Percentiles rank a stretch among this genome's conserved stretches.
Conservation (phyloP, 2,888 invertebrate genomes). For the Petrophora chlorosata region DNA sequence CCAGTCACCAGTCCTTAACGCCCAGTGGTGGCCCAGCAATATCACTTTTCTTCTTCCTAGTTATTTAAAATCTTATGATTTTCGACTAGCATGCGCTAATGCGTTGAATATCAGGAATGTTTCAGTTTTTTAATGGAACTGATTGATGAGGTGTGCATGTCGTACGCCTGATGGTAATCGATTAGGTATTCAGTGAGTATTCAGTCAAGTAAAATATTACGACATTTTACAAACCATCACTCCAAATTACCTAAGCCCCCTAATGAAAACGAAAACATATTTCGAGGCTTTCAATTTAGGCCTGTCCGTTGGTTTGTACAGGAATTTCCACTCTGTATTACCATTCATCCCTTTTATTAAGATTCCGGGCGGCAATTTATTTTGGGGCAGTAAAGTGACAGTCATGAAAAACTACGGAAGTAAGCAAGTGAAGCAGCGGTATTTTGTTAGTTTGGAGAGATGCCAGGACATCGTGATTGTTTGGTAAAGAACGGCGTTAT, state of each 20-base stretch:
- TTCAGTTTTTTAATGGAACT: too few relatives aligned
- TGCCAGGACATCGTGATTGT: conserved; percentile 30
- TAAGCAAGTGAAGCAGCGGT: conserved; percentile 20
- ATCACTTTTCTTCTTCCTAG: too few relatives aligned
- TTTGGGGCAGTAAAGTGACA: conserved; percentile 32
- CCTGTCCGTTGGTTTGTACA: conserved; percentile 26
- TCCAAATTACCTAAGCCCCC: conserved; percentile 16
- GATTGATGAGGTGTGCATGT: too few relatives aligned
- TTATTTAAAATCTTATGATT: too few relatives aligned
- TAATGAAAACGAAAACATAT: conserved; percentile 29
- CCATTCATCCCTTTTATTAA: conserved; percentile 39
- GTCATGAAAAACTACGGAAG: conserved; percentile 31
- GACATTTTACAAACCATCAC: conserved; percentile 24
- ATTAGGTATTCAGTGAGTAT: too few relatives aligned
- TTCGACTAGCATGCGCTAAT: too few relatives aligned
- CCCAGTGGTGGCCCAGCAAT: too few relatives aligned
- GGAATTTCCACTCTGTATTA: conserved; percentile 36
- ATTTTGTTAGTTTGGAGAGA: conserved; percentile 21
- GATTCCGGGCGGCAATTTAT: conserved; percentile 36
- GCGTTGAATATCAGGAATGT: too few relatives aligned
- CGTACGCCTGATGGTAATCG: too few relatives aligned
- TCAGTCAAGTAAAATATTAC: background rate
- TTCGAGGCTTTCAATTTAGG: conserved; percentile 18
- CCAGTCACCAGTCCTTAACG: too few relatives aligned
- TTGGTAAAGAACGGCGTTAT: conserved; percentile 19